These are phyloP conservation scores for Ornithoptera alexandrae DNA, from an alignment of 2,888 invertebrate genomes.

Conservation along the genomic window DNA sequence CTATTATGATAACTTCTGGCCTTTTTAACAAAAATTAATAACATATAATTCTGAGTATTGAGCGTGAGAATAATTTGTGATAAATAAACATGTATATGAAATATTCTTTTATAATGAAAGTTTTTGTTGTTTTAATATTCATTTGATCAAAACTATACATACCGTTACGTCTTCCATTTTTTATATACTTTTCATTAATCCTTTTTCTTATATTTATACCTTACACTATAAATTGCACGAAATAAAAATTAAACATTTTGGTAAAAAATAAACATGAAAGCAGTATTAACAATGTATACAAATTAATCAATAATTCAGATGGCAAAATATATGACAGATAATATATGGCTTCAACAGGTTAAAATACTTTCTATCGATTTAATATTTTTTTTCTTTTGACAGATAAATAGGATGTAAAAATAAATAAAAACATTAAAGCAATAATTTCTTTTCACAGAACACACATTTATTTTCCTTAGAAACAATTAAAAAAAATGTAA, in stretches of 20 bases:
- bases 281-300: neutral
- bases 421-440: neutral
- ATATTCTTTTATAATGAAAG: too few relatives aligned
- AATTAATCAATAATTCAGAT: slow-evolving; percentile 9
- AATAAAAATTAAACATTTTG: neutral
- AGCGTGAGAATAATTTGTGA: too few relatives aligned
- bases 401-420: neutral
- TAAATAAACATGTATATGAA: too few relatives aligned
- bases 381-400: neutral
- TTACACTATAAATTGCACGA: neutral
- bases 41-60: too few relatives aligned
- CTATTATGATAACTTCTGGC: too few relatives aligned
- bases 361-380: neutral
- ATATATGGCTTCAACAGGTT: neutral
- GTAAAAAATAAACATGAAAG: neutral
- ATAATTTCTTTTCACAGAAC: too few relatives aligned
- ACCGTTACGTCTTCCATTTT: slow-evolving; percentile 59
- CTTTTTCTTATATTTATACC: neutral
- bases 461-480: too few relatives aligned
- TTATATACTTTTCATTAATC: neutral
- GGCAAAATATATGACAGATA: neutral
- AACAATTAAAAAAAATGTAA: too few relatives aligned
- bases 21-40: too few relatives aligned
- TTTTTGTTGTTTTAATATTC: too few relatives aligned
- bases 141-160: slow-evolving; percentile 30